Evolutionary conservation across 2,113 vertebrate genomes (phyloP), one percentile per base, ranked within the genome.

Genomic region (Elephas maximus): DNA sequence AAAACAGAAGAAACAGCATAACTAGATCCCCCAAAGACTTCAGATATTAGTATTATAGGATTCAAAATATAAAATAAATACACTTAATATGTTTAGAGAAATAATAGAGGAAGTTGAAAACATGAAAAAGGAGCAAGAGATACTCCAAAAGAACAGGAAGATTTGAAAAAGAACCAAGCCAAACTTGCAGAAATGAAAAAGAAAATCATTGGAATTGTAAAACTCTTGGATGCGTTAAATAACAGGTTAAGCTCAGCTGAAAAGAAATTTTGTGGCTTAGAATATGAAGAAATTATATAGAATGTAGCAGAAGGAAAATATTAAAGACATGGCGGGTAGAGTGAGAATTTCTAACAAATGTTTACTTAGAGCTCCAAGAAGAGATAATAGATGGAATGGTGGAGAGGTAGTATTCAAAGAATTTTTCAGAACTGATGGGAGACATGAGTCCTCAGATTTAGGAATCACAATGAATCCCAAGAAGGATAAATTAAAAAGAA

Each of bases 161-260:
- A 73, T 93, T 77, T 85, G 57, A 91, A 91, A 88, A 45, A 60
- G 24, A 96, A 94, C 15, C n/a, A 80, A 87, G 63, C 41, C 82
- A 88, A 76, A 76, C 23, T 80, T 88, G 3, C 51, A 88, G 85
- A 87, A 63, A 90, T 90, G 53, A 94, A 93, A 88, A 65, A 26
- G 28, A 60, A 1, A 73, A 41, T 86, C 63, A 93, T 8, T 69
- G 41, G 67, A 67, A 76, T 65, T 60, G 80, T n/a, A 86, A 94
- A 88, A n/a, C 88, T 78, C 79, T 33, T 84, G 8, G 48, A 85
- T 91, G 41, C 60, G 11, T 73, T 87, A 81, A 82, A n/a, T 1
- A 67, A 30, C 23, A 83, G n/a, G 69, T 71, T 81, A 80, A 30
- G n/a, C 41, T 93, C 48, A n/a, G 84, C 28, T 48, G 28, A 87